These are phyloP conservation scores for Trissolcus japonicus DNA, from an alignment of 2,888 invertebrate species.

Conservation along the genomic window DNA sequence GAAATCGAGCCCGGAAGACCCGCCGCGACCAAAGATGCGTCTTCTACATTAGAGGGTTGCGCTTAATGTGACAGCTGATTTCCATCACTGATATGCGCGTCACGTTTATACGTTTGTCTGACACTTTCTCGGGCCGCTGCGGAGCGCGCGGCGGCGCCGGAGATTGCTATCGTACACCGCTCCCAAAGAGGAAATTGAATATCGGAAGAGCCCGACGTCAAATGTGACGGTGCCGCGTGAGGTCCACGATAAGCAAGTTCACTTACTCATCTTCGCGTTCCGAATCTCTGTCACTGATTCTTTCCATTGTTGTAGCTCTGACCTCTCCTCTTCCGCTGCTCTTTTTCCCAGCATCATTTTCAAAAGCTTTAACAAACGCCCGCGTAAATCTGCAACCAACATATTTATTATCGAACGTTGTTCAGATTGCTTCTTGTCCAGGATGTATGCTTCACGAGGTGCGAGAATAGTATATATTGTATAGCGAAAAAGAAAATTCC, in stretches of 20 bases:
- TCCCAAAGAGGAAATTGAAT: constrained; percentile 48
- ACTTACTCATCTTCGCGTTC: constrained; percentile 16
- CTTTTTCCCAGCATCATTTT: too few species aligned
- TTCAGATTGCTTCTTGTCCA: too few species aligned
- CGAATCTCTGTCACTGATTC: neutral
- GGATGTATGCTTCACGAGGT: too few species aligned
- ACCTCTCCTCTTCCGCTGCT: too few species aligned
- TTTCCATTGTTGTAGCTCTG: too few species aligned
- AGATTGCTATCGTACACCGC: constrained; percentile 22
- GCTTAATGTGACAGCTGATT: constrained; percentile 51
- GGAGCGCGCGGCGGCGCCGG: neutral
- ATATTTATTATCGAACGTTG: too few species aligned
- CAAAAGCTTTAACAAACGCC: too few species aligned
- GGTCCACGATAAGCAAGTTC: constrained; percentile 25
- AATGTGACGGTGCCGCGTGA: constrained; percentile 26
- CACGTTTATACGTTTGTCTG: constrained; percentile 47
- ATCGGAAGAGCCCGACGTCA: constrained; percentile 37
- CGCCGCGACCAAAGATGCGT: constrained; percentile 5
- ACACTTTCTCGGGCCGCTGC: constrained; percentile 27
- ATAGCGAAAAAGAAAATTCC: too few species aligned
- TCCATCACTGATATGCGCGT: constrained; percentile 32
- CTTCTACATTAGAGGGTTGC: constrained; percentile 17
- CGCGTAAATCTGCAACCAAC: too few species aligned
- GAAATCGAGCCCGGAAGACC: too few species aligned
- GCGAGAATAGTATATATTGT: too few species aligned